Conservation (phyloP, 1,140 invertebrate species). For the Solenopsis invicta region DNA sequence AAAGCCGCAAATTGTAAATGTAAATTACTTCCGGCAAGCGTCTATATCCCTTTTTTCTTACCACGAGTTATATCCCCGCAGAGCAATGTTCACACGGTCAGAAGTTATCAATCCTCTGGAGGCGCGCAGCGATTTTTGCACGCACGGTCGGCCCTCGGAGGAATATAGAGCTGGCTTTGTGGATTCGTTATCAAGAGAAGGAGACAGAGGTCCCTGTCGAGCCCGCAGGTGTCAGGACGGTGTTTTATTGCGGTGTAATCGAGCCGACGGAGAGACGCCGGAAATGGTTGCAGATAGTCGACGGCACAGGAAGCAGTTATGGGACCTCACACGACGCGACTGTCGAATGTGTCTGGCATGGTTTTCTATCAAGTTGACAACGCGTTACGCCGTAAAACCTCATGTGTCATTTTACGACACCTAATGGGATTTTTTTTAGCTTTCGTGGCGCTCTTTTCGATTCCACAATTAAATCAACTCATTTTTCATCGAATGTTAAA, state of each 20-base stretch:
- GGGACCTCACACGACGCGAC: conserved; percentile 76
- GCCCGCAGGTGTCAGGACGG: conserved; percentile 81
- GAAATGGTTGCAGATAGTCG: conserved; percentile 81
- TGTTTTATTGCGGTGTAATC: conserved; percentile 84
- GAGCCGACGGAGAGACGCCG: conserved; percentile 81
- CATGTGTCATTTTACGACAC: not conserved
- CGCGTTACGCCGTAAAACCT: conserved; percentile 8
- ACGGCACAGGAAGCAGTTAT: conserved; percentile 75
- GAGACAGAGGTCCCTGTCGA: conserved; percentile 71
- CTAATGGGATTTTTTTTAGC: not conserved
- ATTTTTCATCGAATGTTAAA: too few species aligned
- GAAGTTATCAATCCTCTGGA: conserved; percentile 40
- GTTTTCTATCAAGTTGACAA: conserved; percentile 52
- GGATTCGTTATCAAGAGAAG: conserved; percentile 77
- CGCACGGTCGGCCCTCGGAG: conserved; percentile 22
- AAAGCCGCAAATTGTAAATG: conserved; percentile 28
- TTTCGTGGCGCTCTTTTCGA: not conserved
- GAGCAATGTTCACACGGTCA: conserved; percentile 50
- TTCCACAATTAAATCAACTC: too few species aligned
- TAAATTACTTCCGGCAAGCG: conserved; percentile 51
- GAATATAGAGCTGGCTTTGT: conserved; percentile 75
- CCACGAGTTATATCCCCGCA: not conserved
- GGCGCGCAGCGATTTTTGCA: conserved; percentile 36
- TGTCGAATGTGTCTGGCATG: conserved; percentile 52
- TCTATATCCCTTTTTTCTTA: conserved; percentile 17